phyloP scores from a whole-genome alignment of 1,140 invertebrate genomes.

The Pachypsylla venusta region DNA sequence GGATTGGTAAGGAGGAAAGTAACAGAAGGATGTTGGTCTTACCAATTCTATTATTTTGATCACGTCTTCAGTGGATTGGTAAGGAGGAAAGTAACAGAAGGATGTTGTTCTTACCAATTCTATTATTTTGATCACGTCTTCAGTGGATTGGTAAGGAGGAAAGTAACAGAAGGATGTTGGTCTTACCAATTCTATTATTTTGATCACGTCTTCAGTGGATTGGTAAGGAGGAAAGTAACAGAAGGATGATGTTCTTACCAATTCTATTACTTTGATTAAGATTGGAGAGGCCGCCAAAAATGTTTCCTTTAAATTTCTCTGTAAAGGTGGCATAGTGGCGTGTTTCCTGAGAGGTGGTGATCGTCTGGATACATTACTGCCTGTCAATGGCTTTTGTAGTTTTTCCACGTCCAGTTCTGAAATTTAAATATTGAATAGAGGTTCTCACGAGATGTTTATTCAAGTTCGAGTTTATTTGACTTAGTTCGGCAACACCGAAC shows the following conservation, averaged over 20 bases:
- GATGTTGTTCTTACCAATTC: slow-evolving; percentile 34
- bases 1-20: no score
- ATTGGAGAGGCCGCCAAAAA: slow-evolving; percentile 27
- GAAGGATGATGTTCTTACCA: slow-evolving; percentile 33
- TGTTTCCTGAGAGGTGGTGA: slow-evolving; percentile 14
- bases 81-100: no score
- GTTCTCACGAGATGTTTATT: no score
- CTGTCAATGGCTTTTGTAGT: slow-evolving; percentile 33
- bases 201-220: no score
- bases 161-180: no score
- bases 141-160: no score
- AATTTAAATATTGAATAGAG: no score
- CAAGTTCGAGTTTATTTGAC: no score
- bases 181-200: slow-evolving; percentile 35
- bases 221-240: no score
- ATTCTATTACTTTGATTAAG: slow-evolving; percentile 32
- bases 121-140: slow-evolving; percentile 32
- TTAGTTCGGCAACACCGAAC: no score
- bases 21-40: no score
- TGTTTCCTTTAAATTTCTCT: slow-evolving; percentile 27
- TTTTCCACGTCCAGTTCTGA: slow-evolving; percentile 33
- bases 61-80: no score
- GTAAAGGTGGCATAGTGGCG: slow-evolving; percentile 28
- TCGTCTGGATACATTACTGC: slow-evolving; percentile 26
- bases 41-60: slow-evolving; percentile 35